These are phyloP conservation scores for Neoaliturus tenellus DNA, from an alignment of 2,888 invertebrate species.

Conservation along the genomic window DNA sequence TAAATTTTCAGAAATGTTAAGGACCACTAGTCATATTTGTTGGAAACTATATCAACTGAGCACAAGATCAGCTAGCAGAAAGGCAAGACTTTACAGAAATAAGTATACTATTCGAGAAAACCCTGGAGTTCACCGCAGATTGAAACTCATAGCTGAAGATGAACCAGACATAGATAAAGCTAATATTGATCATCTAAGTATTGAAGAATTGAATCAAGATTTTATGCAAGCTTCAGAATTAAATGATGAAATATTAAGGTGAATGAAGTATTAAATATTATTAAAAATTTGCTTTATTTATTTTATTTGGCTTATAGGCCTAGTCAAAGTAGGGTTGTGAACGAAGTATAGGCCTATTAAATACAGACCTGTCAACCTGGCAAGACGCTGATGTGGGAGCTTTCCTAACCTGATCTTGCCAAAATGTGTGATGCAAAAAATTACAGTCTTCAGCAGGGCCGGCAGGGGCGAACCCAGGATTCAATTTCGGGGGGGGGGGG, in stretches of 20 bases:
- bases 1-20: conserved; percentile 3
- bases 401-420: no score
- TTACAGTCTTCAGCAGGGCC: no score
- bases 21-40: neutral
- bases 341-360: no score
- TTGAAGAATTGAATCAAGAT: conserved; percentile 69
- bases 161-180: conserved; percentile 72
- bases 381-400: no score
- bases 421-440: no score
- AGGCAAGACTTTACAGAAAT: neutral
- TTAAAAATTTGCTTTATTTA: no score
- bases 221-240: conserved; percentile 72
- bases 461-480: no score
- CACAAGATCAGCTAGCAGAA: neutral
- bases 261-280: no score
- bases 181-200: conserved; percentile 59
- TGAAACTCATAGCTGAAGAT: conserved; percentile 71
- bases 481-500: no score
- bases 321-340: no score
- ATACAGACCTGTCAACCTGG: no score
- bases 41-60: neutral
- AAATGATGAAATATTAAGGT: conserved; percentile 16
- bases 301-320: no score
- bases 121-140: conserved; percentile 58
- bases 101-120: neutral